phyloP scores from a whole-genome alignment of 2,797 vertebrate species.

The Myotis myotis region DNA sequence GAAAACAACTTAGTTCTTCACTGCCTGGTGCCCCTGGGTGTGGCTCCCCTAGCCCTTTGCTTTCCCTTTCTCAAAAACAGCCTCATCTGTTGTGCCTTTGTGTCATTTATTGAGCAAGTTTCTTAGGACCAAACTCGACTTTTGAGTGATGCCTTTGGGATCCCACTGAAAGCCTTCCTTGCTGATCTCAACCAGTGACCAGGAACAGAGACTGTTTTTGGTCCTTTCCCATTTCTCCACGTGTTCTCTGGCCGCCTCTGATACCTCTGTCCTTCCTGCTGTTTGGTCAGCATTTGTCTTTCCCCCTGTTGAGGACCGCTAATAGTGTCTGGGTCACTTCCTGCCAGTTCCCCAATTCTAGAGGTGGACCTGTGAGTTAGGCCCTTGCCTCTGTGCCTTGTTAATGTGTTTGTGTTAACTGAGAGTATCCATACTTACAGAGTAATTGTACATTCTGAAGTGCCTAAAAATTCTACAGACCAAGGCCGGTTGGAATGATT shows the following conservation, averaged over 20 bases:
- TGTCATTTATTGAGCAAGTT: background rate
- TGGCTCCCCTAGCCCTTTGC: background rate
- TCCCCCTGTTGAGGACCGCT: background rate
- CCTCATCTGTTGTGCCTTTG: background rate
- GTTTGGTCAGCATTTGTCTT: background rate
- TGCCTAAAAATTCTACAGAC: background rate
- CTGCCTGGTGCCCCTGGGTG: background rate
- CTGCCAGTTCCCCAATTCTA: background rate
- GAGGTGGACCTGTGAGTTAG: background rate
- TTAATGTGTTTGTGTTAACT: background rate
- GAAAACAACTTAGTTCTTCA: background rate
- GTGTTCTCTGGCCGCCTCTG: background rate
- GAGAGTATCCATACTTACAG: background rate
- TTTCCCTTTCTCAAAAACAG: background rate
- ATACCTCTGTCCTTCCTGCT: background rate
- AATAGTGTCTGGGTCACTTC: background rate
- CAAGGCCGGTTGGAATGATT: conserved; percentile 14
- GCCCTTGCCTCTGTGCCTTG: background rate
- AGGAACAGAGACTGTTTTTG: background rate
- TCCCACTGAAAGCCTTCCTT: background rate
- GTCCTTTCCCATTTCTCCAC: background rate
- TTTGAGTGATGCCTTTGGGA: background rate
- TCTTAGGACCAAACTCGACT: background rate
- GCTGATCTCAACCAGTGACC: background rate
- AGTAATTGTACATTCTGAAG: background rate